phyloP scores from a whole-genome alignment of 2,113 vertebrate species.

The Odontophorus gujanensis region DNA sequence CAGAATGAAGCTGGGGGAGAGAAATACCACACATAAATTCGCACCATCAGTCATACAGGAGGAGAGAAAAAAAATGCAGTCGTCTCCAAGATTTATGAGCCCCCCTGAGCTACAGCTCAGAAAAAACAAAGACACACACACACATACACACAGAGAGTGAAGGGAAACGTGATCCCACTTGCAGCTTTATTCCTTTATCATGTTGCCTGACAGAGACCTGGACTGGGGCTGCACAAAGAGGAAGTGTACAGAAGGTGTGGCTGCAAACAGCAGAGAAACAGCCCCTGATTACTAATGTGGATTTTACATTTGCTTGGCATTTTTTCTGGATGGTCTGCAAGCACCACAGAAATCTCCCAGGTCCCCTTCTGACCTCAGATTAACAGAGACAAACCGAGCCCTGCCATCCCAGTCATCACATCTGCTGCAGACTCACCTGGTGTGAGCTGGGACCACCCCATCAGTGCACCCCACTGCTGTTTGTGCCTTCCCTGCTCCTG shows the following conservation, averaged over 20 bases:
- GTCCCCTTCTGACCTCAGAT: not conserved
- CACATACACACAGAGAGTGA: constrained; percentile 30
- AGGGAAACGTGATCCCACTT: constrained; percentile 64
- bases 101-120: constrained; percentile 75
- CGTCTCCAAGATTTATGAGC: constrained; percentile 78
- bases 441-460: accelerated
- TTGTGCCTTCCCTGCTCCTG: not conserved
- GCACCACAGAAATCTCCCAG: not conserved
- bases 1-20: constrained; percentile 45
- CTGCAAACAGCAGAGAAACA: not conserved
- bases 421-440: not conserved
- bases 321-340: not conserved
- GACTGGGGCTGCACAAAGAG: not conserved
- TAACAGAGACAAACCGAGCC: not conserved
- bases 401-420: not conserved
- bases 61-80: constrained; percentile 62
- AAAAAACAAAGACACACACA: constrained; percentile 76
- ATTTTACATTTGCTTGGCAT: not conserved
- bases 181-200: constrained; percentile 61
- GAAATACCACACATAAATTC: constrained; percentile 79
- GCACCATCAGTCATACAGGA: constrained; percentile 72
- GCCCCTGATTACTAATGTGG: not conserved
- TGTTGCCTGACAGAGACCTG: constrained; percentile 32
- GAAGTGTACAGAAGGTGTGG: not conserved
- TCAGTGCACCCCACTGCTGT: not conserved